Percentiles rank a stretch among this genome's conserved stretches.
phyloP scores from a whole-genome alignment of 2,113 vertebrate species.

The Falcunculus frontatus region DNA sequence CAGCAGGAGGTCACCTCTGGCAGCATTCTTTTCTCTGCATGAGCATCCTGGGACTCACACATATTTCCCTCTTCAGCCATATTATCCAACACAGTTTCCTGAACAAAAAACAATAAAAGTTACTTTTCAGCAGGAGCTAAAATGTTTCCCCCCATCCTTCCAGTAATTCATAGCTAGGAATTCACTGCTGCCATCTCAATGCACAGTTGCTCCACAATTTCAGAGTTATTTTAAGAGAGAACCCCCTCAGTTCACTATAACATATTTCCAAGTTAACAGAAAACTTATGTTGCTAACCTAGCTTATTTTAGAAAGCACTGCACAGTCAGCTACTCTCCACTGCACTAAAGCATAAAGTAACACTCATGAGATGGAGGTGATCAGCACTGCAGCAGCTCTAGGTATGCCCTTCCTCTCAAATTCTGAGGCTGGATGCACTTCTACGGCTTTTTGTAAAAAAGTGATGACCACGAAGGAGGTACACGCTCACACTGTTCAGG shows the following conservation, averaged over 20 bases:
- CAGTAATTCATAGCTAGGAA: not conserved
- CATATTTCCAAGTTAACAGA: slow-evolving; percentile 14
- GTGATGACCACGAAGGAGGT: not conserved
- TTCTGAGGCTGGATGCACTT: not conserved
- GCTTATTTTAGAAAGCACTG: slow-evolving; percentile 5
- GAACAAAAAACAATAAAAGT: not conserved
- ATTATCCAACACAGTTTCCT: slow-evolving; percentile 68
- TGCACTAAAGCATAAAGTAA: not conserved
- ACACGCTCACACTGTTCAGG: not conserved
- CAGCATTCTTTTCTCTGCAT: not conserved
- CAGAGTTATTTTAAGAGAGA: not conserved
- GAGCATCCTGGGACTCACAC: not conserved
- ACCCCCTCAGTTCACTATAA: not conserved
- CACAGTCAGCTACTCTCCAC: not conserved
- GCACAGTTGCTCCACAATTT: not conserved
- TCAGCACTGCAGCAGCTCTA: not conserved
- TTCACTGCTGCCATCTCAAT: not conserved
- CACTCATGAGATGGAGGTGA: not conserved
- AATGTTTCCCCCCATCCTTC: not conserved
- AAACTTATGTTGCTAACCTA: not conserved
- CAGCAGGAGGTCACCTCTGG: not conserved
- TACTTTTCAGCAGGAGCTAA: not conserved
- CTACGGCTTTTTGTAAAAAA: not conserved
- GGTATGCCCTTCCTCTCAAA: not conserved
- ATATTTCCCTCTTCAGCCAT: not conserved